Percentiles rank a stretch among this genome's conserved stretches.
phyloP scores from a whole-genome alignment of 2,113 vertebrate genomes.

The Psittacara wagleri region DNA sequence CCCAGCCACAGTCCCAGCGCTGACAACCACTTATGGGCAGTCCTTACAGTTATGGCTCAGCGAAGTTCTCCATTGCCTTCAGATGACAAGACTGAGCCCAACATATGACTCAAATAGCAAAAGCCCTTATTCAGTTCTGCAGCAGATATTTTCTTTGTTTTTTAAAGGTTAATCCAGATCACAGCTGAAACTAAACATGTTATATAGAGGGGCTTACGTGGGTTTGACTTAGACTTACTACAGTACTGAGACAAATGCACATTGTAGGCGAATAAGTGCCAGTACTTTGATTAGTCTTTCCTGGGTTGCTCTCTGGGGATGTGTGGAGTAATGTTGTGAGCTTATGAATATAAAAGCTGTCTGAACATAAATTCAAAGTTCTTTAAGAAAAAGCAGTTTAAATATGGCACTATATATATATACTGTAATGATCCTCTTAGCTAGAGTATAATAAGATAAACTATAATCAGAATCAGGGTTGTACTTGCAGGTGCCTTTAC shows the following conservation, averaged over 20 bases:
- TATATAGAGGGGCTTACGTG: not conserved
- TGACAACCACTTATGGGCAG: not conserved
- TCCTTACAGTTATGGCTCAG: not conserved
- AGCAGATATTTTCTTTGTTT: conserved; percentile 1
- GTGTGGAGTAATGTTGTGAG: not conserved
- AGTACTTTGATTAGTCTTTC: conserved; percentile 25
- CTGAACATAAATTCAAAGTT: not conserved
- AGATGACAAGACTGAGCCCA: not conserved
- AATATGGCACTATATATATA: not conserved
- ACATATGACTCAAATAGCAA: not conserved
- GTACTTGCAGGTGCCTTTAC: not conserved
- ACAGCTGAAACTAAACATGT: conserved; percentile 36
- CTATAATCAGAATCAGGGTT: conserved; percentile 40
- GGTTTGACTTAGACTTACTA: conserved; percentile 49
- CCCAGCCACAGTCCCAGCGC: not conserved
- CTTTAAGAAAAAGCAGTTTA: not conserved
- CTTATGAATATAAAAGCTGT: not conserved
- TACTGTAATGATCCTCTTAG: conserved; percentile 35
- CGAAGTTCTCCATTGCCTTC: not conserved
- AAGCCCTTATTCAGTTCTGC: not conserved
- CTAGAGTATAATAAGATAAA: conserved; percentile 42
- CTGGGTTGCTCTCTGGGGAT: conserved; percentile 1
- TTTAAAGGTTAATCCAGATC: conserved; percentile 62
- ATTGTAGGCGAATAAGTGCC: not conserved
- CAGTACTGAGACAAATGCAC: conserved; percentile 16